Percentiles rank a stretch among this genome's conserved stretches.
Evolutionary conservation across 2,113 vertebrate genomes (phyloP).

Genomic region (Eonycteris spelaea): DNA sequence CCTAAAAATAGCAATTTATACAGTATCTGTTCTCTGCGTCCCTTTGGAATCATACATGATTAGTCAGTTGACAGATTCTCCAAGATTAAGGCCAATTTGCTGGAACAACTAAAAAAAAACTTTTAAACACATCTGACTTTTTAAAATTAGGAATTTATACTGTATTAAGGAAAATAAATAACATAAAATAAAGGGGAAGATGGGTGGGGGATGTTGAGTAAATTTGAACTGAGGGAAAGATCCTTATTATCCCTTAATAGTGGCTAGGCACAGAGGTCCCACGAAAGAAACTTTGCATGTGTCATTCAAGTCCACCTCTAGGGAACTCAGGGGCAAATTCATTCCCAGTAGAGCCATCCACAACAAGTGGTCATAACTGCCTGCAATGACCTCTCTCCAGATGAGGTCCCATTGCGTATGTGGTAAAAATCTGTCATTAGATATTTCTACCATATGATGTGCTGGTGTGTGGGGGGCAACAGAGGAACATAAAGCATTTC

Average conservation of each 20-base stretch:
- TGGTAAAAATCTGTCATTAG: not conserved
- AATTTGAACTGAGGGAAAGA: not conserved
- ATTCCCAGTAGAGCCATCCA: not conserved
- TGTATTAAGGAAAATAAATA: not conserved
- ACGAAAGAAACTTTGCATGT: not conserved
- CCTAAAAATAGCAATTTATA: conserved; percentile 34
- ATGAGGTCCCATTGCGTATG: not conserved
- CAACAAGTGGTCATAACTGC: not conserved
- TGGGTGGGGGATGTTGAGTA: not conserved
- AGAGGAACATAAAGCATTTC: not conserved
- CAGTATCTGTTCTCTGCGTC: not conserved
- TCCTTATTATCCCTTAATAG: not conserved
- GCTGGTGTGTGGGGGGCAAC: not conserved
- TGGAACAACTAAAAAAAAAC: not conserved
- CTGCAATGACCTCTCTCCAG: not conserved
- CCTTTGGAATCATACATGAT: not conserved
- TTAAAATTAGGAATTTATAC: not conserved
- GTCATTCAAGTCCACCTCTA: not conserved
- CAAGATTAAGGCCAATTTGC: not conserved
- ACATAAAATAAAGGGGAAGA: not conserved
- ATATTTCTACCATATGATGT: not conserved
- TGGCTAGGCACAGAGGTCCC: not conserved
- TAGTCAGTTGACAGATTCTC: not conserved
- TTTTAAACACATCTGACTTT: conserved; percentile 20
- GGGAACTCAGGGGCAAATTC: not conserved